Conservation (phyloP, 2,113 vertebrate species). For the Philantomba maxwellii region DNA sequence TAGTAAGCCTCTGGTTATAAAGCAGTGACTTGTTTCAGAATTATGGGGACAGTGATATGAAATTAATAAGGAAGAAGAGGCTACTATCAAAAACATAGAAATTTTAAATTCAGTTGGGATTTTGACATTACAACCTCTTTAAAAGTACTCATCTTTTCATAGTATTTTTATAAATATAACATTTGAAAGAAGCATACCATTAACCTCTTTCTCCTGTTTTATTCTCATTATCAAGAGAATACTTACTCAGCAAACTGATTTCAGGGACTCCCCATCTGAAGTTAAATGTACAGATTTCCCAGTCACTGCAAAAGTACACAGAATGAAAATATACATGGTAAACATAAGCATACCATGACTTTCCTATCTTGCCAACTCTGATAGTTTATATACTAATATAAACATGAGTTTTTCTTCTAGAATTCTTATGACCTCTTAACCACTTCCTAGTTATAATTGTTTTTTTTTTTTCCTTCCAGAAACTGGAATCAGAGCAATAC, state of each 20-base stretch:
- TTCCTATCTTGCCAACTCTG: background rate
- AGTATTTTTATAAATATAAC: conserved; percentile 2
- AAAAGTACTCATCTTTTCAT: background rate
- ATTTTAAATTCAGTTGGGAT: background rate
- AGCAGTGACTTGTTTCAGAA: background rate
- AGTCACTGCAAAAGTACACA: background rate
- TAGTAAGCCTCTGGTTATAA: background rate
- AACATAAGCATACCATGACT: background rate
- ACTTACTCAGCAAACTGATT: background rate
- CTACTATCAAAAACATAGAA: background rate
- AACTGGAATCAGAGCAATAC: background rate
- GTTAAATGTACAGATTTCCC: background rate
- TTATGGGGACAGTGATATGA: background rate
- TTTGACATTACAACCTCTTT: conserved; percentile 12
- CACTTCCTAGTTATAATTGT: background rate
- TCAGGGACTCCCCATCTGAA: background rate
- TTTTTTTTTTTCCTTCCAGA: background rate
- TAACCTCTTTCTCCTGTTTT: background rate
- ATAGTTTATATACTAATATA: background rate
- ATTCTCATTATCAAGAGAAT: background rate
- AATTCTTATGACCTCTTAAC: background rate
- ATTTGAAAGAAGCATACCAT: background rate
- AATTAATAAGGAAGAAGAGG: background rate
- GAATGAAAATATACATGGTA: background rate
- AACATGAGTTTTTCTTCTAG: background rate